Conservation (phyloP, 2,797 vertebrate genomes). For the Balearica regulorum region DNA sequence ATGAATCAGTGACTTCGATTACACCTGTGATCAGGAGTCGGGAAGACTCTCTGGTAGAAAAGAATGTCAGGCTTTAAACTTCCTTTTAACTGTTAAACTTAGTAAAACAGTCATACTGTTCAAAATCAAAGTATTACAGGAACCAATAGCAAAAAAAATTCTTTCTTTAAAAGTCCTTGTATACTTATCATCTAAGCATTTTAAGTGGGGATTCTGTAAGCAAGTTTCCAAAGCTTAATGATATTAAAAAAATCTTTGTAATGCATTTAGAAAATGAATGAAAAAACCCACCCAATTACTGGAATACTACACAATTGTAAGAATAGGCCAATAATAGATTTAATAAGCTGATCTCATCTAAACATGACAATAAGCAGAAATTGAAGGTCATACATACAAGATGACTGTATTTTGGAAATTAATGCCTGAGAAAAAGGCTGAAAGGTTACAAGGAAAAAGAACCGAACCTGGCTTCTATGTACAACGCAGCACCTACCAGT, state of each 20-base stretch:
- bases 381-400: background rate
- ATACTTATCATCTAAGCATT: background rate
- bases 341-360: background rate
- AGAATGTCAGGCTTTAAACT: background rate
- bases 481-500: background rate
- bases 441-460: background rate
- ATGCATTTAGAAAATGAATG: background rate
- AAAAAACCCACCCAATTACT: background rate
- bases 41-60: background rate
- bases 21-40: background rate
- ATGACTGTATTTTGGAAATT: background rate
- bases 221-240: background rate
- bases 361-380: background rate
- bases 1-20: fast-evolving
- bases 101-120: background rate
- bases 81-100: background rate
- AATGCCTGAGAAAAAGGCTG: background rate
- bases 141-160: background rate
- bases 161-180: background rate
- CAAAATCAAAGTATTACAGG: background rate
- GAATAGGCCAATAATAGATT: background rate
- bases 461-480: background rate
- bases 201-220: background rate
- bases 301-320: background rate
- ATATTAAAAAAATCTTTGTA: background rate